Evolutionary conservation across 2,113 vertebrate species (phyloP).

Genomic region (Polyodon spathula): DNA sequence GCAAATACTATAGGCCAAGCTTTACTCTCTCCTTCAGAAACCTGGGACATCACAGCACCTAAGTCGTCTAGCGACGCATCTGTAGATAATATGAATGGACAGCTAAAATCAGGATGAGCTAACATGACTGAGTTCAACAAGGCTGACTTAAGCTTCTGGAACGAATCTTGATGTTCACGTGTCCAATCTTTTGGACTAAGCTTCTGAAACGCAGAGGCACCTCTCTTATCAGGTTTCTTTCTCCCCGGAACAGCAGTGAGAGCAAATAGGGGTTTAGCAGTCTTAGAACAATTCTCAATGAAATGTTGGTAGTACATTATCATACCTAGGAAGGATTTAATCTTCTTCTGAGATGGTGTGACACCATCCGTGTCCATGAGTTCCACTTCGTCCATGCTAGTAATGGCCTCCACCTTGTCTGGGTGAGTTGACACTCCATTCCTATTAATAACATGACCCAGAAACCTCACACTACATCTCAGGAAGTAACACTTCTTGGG

Average conservation of each 20-base stretch:
- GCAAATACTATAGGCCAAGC: slow-evolving; percentile 1
- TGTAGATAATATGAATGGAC: slow-evolving; percentile 3
- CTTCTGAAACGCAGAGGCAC: too few relatives aligned
- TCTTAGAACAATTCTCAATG: slow-evolving; percentile 4
- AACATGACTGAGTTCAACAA: neutral
- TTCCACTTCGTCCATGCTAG: neutral
- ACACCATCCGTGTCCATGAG: neutral
- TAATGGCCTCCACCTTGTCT: slow-evolving; percentile 3
- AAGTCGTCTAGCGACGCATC: neutral
- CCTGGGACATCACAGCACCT: neutral
- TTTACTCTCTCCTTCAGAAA: neutral
- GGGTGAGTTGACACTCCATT: neutral
- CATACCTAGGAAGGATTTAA: neutral
- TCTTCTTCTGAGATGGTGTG: neutral
- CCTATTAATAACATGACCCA: too few relatives aligned
- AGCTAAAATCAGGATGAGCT: neutral
- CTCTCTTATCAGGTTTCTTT: neutral
- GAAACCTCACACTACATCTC: neutral
- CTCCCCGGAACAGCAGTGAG: neutral
- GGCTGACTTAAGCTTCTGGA: too few relatives aligned
- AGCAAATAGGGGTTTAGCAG: slow-evolving; percentile 5
- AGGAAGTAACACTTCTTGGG: slow-evolving; percentile 5
- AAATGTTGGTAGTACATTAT: slow-evolving; percentile 17
- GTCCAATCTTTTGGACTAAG: too few relatives aligned
- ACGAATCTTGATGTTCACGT: too few relatives aligned